Evolutionary conservation across 23 tunicate genomes (phyloP).

Genomic region (Clavelina lepadiformis): DNA sequence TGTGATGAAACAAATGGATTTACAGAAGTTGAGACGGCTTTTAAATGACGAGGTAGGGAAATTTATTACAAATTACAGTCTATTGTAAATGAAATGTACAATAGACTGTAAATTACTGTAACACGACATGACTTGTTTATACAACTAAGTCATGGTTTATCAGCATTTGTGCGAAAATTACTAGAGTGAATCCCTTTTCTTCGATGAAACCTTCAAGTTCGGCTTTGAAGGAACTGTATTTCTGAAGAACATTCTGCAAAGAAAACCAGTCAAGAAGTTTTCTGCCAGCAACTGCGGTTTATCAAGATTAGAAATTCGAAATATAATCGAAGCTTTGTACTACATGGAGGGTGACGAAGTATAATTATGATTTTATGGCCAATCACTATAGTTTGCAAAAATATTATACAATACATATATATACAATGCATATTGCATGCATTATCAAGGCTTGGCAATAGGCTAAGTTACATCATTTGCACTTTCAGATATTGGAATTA

Average conservation of each 20-base stretch:
- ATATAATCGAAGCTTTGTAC: constrained; percentile 22
- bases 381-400: not conserved
- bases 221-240: constrained; percentile 43
- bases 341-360: constrained; percentile 23
- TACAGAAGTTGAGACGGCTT: constrained; percentile 16
- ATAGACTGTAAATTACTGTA: too few species aligned
- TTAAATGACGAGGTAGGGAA: constrained; percentile 22
- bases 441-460: not conserved
- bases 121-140: too few species aligned
- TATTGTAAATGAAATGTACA: too few species aligned
- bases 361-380: not conserved
- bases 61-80: too few species aligned
- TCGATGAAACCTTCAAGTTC: constrained; percentile 4
- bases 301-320: constrained; percentile 4
- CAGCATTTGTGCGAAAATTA: too few species aligned
- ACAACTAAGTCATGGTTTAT: too few species aligned
- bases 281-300: constrained; percentile 23
- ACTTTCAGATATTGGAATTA: constrained; percentile 33
- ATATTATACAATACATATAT: not conserved
- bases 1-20: constrained; percentile 1
- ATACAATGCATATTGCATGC: not conserved
- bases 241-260: constrained; percentile 19
- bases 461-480: not conserved
- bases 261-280: constrained; percentile 3
- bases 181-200: constrained; percentile 26